Percentiles rank a stretch among this genome's conserved stretches.
These are phyloP conservation scores for Lasiommata megera DNA, from an alignment of 2,888 invertebrate species.

Conservation along the genomic window DNA sequence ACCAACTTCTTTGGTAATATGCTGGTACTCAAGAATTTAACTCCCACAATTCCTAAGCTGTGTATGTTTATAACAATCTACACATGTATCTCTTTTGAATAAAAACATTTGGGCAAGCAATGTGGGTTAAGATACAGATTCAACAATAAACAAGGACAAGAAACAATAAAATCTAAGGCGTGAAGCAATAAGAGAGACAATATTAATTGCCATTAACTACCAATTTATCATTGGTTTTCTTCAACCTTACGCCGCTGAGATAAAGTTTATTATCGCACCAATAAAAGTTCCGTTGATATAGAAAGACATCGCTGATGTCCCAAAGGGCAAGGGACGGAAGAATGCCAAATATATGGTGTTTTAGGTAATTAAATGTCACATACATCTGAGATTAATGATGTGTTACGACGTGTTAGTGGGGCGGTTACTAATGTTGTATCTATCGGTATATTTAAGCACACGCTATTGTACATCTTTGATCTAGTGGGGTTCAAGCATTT, in stretches of 20 bases:
- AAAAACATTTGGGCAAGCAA: not conserved
- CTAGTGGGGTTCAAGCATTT: no score
- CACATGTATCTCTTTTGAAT: no score
- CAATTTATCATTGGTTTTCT: constrained; percentile 26
- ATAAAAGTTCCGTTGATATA: constrained; percentile 11
- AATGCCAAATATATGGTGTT: constrained; percentile 78
- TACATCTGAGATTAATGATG: constrained; percentile 80
- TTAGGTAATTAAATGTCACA: constrained; percentile 82
- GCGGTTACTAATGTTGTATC: constrained; percentile 21
- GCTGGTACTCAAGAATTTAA: no score
- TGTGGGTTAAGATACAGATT: not conserved
- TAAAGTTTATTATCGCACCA: constrained; percentile 35
- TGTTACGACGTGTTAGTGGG: constrained; percentile 64
- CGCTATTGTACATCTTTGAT: no score
- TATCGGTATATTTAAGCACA: constrained; percentile 8
- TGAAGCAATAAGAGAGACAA: constrained; percentile 77
- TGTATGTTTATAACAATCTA: no score
- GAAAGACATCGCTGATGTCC: constrained; percentile 38
- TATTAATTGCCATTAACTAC: constrained; percentile 63
- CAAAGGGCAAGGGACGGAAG: constrained; percentile 67
- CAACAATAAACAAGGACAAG: constrained; percentile 42
- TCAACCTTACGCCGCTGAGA: constrained; percentile 30
- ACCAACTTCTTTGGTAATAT: no score
- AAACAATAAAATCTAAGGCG: constrained; percentile 77
- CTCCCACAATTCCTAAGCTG: no score